Base-by-base conservation (phyloP, 1,140 invertebrate genomes). In the Leptinotarsa defecta region DNA sequence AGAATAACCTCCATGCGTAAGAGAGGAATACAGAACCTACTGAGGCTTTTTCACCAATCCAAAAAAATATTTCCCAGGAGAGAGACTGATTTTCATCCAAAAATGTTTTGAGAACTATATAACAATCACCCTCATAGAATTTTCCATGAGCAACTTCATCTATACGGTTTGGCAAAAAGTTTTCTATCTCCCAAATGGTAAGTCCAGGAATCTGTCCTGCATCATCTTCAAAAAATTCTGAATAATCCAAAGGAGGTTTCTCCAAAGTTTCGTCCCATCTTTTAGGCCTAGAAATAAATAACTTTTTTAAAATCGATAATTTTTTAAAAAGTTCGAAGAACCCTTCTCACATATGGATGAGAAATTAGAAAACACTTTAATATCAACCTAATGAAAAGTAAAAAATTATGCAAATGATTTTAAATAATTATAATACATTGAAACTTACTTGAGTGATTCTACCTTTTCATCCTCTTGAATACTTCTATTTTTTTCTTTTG, bases 61-160 rank as follows among this genome's bases (percentile, higher is more conserved):
- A 99, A 85, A 99, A 99, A 88, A 94, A 99, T 81, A 99, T 99
- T 81, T 96, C 92, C 96, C 97, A 99, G 71, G 91, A 90, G 1
- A 99, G 87, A 71, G 92, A 93, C 64, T 94, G 94, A 80, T 92
- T 91, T 49, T 97, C 93, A 85, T 99, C 97, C 52, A 94, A 86
- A 52, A 87, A 91, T 0, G 98, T 99, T 86, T 98, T 96, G 64
- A 99, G 86, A 72, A 99, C 90, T 80, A 99, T 99, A 84, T 99
- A 99, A 87, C 98, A 99, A 86, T 99, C 98, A 17, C 95, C 98
- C 88, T 99, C 97, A 84, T 99, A 99, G 87, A 99, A 99, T 87
- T 99, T 98, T 8, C 98, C 98, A 87, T 98, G 93, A 1, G 95
- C 91, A 13, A 93, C 94, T 90, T 95, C 92, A 75, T 95, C 94